Evolutionary conservation across 2,113 vertebrate genomes (phyloP).

Genomic region (Myiozetetes cayanensis): DNA sequence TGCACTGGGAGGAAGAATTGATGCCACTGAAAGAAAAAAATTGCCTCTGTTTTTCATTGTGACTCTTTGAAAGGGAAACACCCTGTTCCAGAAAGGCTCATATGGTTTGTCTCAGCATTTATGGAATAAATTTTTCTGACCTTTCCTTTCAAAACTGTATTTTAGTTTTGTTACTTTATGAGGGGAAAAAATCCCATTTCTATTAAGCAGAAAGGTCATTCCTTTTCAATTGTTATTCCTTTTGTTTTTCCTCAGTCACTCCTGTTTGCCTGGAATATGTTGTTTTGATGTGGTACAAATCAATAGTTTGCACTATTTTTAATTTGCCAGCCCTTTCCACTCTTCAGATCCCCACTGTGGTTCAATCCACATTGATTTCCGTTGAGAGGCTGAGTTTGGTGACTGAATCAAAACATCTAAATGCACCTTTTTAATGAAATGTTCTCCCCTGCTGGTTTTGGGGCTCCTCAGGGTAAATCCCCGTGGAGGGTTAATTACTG

Average conservation of each 20-base stretch:
- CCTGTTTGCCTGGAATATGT: background rate
- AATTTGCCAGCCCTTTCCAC: background rate
- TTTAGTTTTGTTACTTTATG: background rate
- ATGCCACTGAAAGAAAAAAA: background rate
- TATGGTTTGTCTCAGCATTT: background rate
- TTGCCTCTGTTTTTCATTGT: background rate
- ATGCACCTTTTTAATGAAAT: background rate
- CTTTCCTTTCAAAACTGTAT: background rate
- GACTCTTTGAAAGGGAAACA: background rate
- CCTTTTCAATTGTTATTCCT: background rate
- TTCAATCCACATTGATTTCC: background rate
- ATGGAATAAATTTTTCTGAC: background rate
- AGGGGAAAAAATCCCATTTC: accelerated
- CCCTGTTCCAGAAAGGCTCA: background rate
- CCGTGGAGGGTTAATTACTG: background rate
- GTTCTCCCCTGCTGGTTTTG: background rate
- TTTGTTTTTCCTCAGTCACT: background rate
- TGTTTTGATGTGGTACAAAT: background rate
- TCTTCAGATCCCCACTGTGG: background rate
- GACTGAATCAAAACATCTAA: background rate
- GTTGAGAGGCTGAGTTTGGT: background rate
- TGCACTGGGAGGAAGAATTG: background rate
- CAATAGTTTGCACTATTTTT: background rate
- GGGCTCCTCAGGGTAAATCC: background rate
- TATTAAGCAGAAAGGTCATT: background rate